phyloP scores from a whole-genome alignment of 2,113 vertebrate genomes.

The Bos indicus region DNA sequence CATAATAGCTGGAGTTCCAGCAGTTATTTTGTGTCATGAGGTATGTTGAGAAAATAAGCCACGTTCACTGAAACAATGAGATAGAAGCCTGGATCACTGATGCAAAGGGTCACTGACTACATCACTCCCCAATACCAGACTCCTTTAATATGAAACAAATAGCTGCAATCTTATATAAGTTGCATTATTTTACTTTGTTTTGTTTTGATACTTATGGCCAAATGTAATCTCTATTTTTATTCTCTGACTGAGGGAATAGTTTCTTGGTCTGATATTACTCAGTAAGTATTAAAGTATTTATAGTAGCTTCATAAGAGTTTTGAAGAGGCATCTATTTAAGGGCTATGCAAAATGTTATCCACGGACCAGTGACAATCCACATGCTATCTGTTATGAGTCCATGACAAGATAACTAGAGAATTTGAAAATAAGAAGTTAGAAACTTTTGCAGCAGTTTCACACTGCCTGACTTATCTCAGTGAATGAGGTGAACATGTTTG shows the following conservation, averaged over 20 bases:
- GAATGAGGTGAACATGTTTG: not conserved
- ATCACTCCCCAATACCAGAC: not conserved
- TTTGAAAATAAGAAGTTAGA: not conserved
- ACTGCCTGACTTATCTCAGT: not conserved
- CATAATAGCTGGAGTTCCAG: not conserved
- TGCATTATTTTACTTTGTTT: not conserved
- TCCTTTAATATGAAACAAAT: not conserved
- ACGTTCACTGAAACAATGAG: not conserved
- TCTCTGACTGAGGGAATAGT: not conserved
- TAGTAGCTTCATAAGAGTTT: not conserved
- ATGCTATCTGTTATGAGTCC: not conserved
- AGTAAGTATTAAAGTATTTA: not conserved
- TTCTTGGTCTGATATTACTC: not conserved
- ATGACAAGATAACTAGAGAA: not conserved
- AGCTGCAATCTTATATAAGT: not conserved
- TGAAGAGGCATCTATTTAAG: not conserved
- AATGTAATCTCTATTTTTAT: not conserved
- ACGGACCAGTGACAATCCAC: not conserved
- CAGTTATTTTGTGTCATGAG: not conserved
- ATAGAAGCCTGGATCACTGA: not conserved
- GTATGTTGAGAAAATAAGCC: not conserved
- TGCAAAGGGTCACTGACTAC: not conserved
- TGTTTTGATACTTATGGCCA: not conserved
- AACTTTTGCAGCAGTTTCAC: not conserved
- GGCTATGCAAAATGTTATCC: not conserved